Conservation (phyloP, 1,140 invertebrate species). For the Paramacrobiotus metropolitanus region DNA sequence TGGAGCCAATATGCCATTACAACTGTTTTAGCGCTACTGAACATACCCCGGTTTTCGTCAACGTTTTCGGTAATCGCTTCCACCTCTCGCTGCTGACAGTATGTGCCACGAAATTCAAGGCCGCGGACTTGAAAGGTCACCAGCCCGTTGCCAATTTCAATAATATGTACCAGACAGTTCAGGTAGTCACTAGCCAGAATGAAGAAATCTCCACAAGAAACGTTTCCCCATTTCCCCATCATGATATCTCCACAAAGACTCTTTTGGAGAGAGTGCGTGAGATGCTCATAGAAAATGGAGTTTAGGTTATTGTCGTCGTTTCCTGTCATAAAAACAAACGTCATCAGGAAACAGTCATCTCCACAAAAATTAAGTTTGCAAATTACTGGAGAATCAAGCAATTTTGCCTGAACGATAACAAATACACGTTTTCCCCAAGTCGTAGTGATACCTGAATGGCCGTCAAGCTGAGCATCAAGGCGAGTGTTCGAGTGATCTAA, state of each 20-base stretch:
- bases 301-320: slow-evolving; percentile 97
- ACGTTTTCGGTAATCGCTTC: slow-evolving; percentile 93
- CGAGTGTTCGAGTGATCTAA: slow-evolving; percentile 92
- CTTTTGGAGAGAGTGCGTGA: slow-evolving; percentile 83
- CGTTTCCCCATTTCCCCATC: slow-evolving; percentile 63
- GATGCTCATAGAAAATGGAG: slow-evolving; percentile 96
- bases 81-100: slow-evolving; percentile 89
- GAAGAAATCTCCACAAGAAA: slow-evolving; percentile 85
- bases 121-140: slow-evolving; percentile 94
- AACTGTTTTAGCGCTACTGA: no score
- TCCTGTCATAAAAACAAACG: slow-evolving; percentile 21
- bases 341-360: no score
- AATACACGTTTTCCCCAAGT: no score
- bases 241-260: slow-evolving; percentile 80
- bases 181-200: slow-evolving; percentile 88
- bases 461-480: slow-evolving; percentile 73
- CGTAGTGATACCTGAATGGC: slow-evolving; percentile 44
- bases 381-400: no score
- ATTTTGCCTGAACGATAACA: no score
- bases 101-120: slow-evolving; percentile 85
- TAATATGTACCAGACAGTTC: slow-evolving; percentile 89
- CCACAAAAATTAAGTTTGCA: no score
- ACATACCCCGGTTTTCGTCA: slow-evolving; percentile 63
- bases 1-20: no score
- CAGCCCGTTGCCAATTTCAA: slow-evolving; percentile 92